Evolutionary conservation across 2,113 vertebrate species (phyloP).

Genomic region (Microcebus jonahi): DNA sequence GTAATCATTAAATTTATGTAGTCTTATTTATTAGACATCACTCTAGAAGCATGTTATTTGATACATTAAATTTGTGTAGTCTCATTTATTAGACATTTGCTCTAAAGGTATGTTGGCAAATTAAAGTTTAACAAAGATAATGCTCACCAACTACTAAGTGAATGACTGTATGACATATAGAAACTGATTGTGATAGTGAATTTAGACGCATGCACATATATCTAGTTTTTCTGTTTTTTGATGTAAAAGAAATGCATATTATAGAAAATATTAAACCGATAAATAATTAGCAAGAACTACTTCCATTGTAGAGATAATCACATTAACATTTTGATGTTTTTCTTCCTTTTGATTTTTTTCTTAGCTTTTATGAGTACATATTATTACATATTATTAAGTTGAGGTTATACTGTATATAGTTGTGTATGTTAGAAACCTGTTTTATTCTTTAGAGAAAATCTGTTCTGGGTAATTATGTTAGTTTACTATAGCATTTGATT

Average conservation of each 20-base stretch:
- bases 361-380: background rate
- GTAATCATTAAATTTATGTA: background rate
- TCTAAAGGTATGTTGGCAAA: background rate
- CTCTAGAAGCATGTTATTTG: background rate
- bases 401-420: background rate
- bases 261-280: background rate
- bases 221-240: background rate
- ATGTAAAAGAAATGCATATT: conserved; percentile 5
- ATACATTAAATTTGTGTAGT: background rate
- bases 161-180: background rate
- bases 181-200: conserved; percentile 8
- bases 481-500: background rate
- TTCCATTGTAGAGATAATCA: background rate
- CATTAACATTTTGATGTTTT: background rate
- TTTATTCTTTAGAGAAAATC: background rate
- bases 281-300: background rate
- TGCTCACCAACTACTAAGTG: background rate
- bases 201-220: background rate
- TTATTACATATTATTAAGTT: background rate
- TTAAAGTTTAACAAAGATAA: conserved; percentile 25
- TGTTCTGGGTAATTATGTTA: background rate
- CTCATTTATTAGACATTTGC: background rate
- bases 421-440: background rate
- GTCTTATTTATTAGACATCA: too few species aligned
- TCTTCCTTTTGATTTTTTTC: background rate